Conservation (phyloP, 1,140 invertebrate species). For the Eumaeus atala region DNA sequence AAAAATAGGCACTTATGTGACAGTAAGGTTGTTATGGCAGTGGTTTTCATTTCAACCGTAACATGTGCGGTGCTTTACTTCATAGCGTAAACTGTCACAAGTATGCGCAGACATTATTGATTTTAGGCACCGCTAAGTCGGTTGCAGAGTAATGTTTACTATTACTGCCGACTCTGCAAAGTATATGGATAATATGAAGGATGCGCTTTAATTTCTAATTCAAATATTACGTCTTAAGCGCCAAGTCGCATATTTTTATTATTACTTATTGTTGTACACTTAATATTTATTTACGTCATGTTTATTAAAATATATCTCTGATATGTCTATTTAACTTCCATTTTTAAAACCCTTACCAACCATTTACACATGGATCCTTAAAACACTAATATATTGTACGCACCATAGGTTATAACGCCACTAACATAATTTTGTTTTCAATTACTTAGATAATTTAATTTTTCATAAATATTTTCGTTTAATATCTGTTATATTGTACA, state of each 20-base stretch:
- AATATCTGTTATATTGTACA: conserved; percentile 23
- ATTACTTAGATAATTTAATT: conserved; percentile 20
- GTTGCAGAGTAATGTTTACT: conserved; percentile 34
- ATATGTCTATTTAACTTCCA: background rate
- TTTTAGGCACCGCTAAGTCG: conserved; percentile 37
- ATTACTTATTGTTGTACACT: background rate
- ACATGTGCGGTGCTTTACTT: conserved; percentile 16
- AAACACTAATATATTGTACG: conserved; percentile 27
- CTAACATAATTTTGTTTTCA: conserved; percentile 31
- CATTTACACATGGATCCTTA: conserved; percentile 21
- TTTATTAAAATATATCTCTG: background rate
- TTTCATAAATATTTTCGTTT: conserved; percentile 28
- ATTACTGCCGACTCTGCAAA: conserved; percentile 12
- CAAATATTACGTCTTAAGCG: too few species aligned
- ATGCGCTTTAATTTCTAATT: conserved; percentile 6
- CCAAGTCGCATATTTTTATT: background rate
- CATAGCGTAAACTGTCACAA: conserved; percentile 25
- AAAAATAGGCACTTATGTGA: background rate
- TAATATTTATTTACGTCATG: conserved; percentile 2
- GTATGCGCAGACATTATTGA: conserved; percentile 60
- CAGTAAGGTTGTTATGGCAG: background rate
- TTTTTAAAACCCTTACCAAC: conserved; percentile 30
- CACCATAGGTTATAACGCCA: conserved; percentile 35
- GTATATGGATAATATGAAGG: conserved; percentile 5
- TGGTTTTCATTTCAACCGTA: conserved; percentile 6